A percentile compares a stretch with the other conserved stretches of the same genome.
phyloP scores from a whole-genome alignment of 2,888 invertebrate genomes.

The Drosophila planitibia region DNA sequence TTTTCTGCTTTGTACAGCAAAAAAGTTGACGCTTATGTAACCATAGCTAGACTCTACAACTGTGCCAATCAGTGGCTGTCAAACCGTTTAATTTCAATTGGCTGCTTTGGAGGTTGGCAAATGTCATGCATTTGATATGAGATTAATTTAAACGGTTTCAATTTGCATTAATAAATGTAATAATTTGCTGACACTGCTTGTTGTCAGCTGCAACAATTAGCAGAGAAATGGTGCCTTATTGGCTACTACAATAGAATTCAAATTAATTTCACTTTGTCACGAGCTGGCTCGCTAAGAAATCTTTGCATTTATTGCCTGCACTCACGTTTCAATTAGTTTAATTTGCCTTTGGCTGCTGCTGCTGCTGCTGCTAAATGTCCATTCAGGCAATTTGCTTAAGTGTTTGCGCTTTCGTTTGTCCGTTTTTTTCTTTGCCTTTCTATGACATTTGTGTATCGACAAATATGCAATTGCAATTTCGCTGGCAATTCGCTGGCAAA shows the following conservation, averaged over 20 bases:
- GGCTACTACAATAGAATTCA: conserved; percentile 7
- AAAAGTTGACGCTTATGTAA: conserved; percentile 63
- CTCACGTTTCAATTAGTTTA: conserved; percentile 55
- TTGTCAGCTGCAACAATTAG: background rate
- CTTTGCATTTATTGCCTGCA: conserved; percentile 40
- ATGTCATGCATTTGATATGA: conserved; percentile 16
- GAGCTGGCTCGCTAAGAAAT: conserved; percentile 12
- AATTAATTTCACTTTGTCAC: conserved; percentile 21
- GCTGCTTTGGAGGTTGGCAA: conserved; percentile 18
- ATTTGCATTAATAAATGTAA: background rate
- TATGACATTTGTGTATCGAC: conserved; percentile 52
- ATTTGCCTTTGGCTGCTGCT: conserved; percentile 37
- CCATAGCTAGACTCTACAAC: conserved; percentile 32
- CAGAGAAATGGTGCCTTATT: background rate
- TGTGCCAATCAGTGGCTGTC: conserved; percentile 31
- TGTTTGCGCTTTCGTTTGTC: conserved; percentile 44
- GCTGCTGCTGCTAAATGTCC: conserved; percentile 6
- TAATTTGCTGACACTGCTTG: background rate
- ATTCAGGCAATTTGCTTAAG: conserved; percentile 59
- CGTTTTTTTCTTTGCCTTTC: conserved; percentile 27
- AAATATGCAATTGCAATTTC: conserved; percentile 32
- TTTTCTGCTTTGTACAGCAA: conserved; percentile 22
- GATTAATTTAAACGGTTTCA: conserved; percentile 13
- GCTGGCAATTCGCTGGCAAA: conserved; percentile 42
- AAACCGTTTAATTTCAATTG: conserved; percentile 32